Evolutionary conservation across 30 jellyfish, hydroid and myxozoan genomes (phyloP).

Genomic region (Euphysa ruthae): DNA sequence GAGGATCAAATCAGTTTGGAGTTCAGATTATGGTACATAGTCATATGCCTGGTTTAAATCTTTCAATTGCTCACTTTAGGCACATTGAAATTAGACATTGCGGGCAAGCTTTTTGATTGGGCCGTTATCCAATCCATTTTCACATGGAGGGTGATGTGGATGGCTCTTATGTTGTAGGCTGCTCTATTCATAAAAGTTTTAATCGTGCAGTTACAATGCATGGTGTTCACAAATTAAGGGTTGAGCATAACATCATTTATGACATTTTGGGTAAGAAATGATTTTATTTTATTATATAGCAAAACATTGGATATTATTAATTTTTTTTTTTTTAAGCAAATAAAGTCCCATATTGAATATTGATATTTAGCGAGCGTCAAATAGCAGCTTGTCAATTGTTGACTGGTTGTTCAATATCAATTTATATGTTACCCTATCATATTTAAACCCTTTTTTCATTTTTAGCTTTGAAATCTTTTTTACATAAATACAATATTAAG

Average conservation of each 20-base stretch:
- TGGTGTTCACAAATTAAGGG: constrained; percentile 69
- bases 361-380: too few relatives aligned
- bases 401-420: too few relatives aligned
- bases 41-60: constrained; percentile 15
- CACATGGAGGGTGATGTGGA: constrained; percentile 92
- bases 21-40: constrained; percentile 79
- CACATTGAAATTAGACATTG: constrained; percentile 84
- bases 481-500: too few relatives aligned
- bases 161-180: constrained; percentile 80
- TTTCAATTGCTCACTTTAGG: constrained; percentile 69
- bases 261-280: constrained; percentile 86
- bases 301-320: too few relatives aligned
- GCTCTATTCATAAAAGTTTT: constrained; percentile 83
- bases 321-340: too few relatives aligned
- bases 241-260: constrained; percentile 68
- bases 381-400: too few relatives aligned
- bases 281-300: too few relatives aligned
- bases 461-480: too few relatives aligned
- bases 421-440: too few relatives aligned
- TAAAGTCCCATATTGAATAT: too few relatives aligned
- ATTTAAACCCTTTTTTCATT: too few relatives aligned
- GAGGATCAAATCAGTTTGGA: constrained; percentile 84
- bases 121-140: constrained; percentile 92
- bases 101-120: constrained; percentile 92
- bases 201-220: constrained; percentile 93